phyloP scores from a whole-genome alignment of 2,797 vertebrate genomes.

The Rhinella marina region DNA sequence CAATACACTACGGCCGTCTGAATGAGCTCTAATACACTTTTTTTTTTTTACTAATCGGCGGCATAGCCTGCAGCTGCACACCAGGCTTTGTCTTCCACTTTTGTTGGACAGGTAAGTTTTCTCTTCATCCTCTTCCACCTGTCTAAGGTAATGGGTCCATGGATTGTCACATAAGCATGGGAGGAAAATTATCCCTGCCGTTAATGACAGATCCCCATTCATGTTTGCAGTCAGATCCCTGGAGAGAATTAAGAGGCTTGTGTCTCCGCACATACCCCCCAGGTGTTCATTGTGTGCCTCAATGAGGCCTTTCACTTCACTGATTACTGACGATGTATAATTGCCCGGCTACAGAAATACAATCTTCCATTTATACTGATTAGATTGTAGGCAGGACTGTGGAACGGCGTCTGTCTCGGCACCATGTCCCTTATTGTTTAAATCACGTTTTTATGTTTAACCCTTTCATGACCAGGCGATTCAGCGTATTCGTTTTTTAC shows the following conservation, averaged over 20 bases:
- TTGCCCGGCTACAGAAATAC: background rate
- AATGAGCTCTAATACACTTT: too few relatives aligned
- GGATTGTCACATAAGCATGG: background rate
- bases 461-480: too few relatives aligned
- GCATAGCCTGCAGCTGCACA: background rate
- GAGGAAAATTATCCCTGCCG: background rate
- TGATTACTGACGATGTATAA: background rate
- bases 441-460: too few relatives aligned
- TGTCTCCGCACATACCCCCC: background rate
- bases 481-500: too few relatives aligned
- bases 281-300: background rate
- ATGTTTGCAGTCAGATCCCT: conserved; percentile 9
- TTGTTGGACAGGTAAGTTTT: background rate
- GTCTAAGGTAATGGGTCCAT: background rate
- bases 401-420: background rate
- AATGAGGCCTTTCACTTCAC: conserved; percentile 9
- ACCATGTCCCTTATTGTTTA: background rate
- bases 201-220: conserved; percentile 4
- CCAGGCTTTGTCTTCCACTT: background rate
- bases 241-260: conserved; percentile 9
- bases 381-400: background rate
- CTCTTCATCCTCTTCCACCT: background rate
- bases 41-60: background rate
- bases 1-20: too few relatives aligned
- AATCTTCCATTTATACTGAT: conserved; percentile 17